phyloP scores from a whole-genome alignment of 2,113 vertebrate genomes.

The Alaudala cheleensis region DNA sequence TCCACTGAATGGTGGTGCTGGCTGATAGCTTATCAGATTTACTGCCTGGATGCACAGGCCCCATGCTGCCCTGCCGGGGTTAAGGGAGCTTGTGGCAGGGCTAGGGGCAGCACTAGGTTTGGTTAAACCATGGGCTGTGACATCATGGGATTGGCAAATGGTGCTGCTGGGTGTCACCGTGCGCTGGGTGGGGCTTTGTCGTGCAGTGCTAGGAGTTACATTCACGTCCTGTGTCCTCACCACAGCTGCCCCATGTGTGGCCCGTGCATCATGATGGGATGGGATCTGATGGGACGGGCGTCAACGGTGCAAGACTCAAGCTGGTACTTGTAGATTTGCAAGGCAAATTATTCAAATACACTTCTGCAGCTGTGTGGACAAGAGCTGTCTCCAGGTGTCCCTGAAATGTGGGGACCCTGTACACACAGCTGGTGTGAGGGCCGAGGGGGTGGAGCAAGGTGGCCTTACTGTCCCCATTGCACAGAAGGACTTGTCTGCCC shows the following conservation, averaged over 20 bases:
- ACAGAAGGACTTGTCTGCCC: neutral
- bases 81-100: accelerated
- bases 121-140: neutral
- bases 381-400: neutral
- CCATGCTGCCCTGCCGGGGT: accelerated
- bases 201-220: accelerated
- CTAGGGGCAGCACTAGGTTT: neutral
- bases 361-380: neutral
- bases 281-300: neutral
- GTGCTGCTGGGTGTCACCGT: accelerated
- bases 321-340: neutral
- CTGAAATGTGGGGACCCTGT: accelerated
- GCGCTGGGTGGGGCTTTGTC: neutral
- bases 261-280: accelerated
- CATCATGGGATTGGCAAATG: accelerated
- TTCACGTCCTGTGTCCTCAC: accelerated
- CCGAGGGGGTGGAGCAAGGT: accelerated
- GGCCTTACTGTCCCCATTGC: neutral
- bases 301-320: accelerated
- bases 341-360: neutral
- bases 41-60: accelerated
- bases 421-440: accelerated
- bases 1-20: neutral
- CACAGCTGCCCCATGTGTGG: accelerated
- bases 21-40: neutral